These are phyloP conservation scores for Sylvicola fuscatus DNA, from an alignment of 2,888 invertebrate genomes.

Conservation along the genomic window DNA sequence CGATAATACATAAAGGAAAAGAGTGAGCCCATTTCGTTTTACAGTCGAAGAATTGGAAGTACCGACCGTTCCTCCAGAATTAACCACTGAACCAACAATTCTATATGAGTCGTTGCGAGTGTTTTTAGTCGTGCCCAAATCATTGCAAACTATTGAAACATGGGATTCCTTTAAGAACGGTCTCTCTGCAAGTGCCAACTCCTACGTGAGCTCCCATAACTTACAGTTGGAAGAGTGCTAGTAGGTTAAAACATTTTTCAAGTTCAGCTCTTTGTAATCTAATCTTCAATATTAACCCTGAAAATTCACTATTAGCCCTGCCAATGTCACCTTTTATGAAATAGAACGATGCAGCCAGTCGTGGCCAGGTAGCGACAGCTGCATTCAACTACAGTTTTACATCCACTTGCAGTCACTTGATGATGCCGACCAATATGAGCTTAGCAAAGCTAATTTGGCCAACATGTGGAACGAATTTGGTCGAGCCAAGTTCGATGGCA, in stretches of 20 bases:
- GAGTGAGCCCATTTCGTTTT: too few relatives aligned
- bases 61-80: slow-evolving; percentile 7
- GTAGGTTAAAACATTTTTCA: too few relatives aligned
- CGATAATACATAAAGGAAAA: too few relatives aligned
- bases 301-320: not conserved
- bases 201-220: slow-evolving; percentile 3
- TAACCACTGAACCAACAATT: slow-evolving; percentile 7
- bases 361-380: slow-evolving; percentile 9
- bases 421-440: too few relatives aligned
- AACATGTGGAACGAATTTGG: slow-evolving; percentile 5
- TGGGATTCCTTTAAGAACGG: slow-evolving; percentile 8
- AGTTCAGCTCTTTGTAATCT: too few relatives aligned
- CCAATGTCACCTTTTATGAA: slow-evolving; percentile 9
- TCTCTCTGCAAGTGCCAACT: slow-evolving; percentile 8
- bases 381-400: slow-evolving; percentile 9
- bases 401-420: slow-evolving; percentile 6
- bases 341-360: slow-evolving; percentile 9
- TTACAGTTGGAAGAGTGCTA: slow-evolving; percentile 6
- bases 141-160: slow-evolving; percentile 7
- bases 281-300: too few relatives aligned
- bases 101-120: slow-evolving; percentile 6
- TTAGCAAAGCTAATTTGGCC: slow-evolving; percentile 8
- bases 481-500: slow-evolving; percentile 4
- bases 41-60: slow-evolving; percentile 6
- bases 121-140: slow-evolving; percentile 6